These are phyloP conservation scores for Leucozona laternaria DNA, from an alignment of 2,888 invertebrate genomes.

Conservation along the genomic window DNA sequence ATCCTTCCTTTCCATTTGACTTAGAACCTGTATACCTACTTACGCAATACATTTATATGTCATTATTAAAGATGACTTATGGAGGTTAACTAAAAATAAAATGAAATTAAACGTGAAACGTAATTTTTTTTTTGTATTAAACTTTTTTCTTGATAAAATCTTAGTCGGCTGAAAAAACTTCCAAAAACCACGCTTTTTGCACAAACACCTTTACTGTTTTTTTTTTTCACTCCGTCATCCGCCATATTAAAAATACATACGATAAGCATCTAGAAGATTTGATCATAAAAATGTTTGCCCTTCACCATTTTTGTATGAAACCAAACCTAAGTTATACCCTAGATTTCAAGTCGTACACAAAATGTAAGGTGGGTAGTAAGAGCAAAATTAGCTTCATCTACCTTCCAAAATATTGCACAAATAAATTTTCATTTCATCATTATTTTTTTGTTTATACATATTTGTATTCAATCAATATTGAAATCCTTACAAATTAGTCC, in stretches of 20 bases:
- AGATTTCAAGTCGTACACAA: not conserved
- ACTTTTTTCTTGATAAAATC: not conserved
- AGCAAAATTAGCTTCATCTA: not conserved
- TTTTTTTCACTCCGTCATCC: not conserved
- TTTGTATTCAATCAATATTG: conserved; percentile 5
- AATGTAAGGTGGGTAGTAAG: conserved; percentile 3
- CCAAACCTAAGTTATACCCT: not conserved
- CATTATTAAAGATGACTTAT: too few species aligned
- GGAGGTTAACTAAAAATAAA: too few species aligned
- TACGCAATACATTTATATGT: too few species aligned
- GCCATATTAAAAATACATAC: not conserved
- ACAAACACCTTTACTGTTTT: not conserved
- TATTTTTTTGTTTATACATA: not conserved
- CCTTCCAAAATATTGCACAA: conserved; percentile 12
- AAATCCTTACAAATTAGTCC: conserved; percentile 29
- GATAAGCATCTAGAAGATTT: not conserved
- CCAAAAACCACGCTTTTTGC: not conserved
- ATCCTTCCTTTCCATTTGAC: too few species aligned
- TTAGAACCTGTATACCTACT: too few species aligned
- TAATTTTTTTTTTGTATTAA: too few species aligned
- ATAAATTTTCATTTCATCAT: conserved; percentile 15
- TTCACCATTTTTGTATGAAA: not conserved
- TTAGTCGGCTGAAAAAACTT: not conserved
- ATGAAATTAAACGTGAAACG: too few species aligned
- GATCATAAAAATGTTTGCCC: conserved; percentile 52